Evolutionary conservation across 2,113 vertebrate species (phyloP).

Genomic region (Cheilinus undulatus): DNA sequence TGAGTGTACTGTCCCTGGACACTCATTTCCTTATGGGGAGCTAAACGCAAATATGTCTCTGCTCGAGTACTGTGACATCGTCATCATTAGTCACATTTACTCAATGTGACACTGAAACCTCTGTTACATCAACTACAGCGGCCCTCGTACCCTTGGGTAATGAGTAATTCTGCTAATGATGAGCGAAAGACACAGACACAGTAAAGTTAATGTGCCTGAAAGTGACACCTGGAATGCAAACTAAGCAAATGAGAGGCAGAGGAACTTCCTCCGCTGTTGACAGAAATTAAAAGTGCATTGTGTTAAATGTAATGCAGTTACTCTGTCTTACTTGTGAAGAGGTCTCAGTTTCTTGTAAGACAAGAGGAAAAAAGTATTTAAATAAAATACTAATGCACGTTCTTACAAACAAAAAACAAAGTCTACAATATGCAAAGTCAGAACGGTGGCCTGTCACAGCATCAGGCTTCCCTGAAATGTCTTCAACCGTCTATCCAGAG

Average conservation of each 20-base stretch:
- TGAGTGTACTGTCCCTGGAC: constrained; percentile 56
- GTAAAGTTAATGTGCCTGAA: constrained; percentile 53
- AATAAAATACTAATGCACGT: no score
- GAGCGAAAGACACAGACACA: constrained; percentile 47
- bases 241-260: constrained; percentile 24
- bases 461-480: no score
- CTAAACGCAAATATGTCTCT: constrained; percentile 53
- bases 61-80: constrained; percentile 47
- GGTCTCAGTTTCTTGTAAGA: neutral
- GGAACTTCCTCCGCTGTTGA: constrained; percentile 2
- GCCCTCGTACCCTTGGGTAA: constrained; percentile 61
- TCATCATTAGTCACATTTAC: constrained; percentile 73
- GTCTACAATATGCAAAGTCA: no score
- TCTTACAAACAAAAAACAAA: no score
- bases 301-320: constrained; percentile 1
- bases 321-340: neutral
- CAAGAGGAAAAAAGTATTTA: neutral
- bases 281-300: neutral
- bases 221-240: constrained; percentile 57
- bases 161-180: constrained; percentile 74
- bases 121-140: constrained; percentile 46
- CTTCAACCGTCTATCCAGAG: no score
- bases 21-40: constrained; percentile 39
- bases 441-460: no score
- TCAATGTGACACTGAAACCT: constrained; percentile 61